Percentiles rank a stretch among this genome's conserved stretches.
Evolutionary conservation across 2,113 vertebrate species (phyloP).

Genomic region (Lophochroa leadbeateri): DNA sequence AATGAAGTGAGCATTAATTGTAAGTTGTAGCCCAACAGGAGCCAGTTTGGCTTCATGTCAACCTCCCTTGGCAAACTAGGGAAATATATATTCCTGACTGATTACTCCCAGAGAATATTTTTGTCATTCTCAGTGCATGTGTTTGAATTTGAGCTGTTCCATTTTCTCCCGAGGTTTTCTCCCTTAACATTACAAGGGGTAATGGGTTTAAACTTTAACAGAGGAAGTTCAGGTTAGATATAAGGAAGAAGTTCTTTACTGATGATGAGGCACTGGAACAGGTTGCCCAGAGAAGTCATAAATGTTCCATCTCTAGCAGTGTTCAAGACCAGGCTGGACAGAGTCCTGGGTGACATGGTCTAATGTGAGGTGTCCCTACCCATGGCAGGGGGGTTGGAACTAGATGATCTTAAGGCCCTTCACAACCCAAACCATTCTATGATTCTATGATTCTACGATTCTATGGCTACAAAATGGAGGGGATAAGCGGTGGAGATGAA

Average conservation of each 20-base stretch:
- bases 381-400: background rate
- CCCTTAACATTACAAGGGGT: background rate
- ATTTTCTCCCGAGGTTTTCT: background rate
- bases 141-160: constrained; percentile 43
- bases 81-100: constrained; percentile 65
- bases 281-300: background rate
- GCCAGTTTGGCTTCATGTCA: constrained; percentile 64
- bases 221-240: background rate
- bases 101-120: constrained; percentile 68
- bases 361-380: background rate
- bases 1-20: constrained; percentile 61
- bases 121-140: constrained; percentile 43
- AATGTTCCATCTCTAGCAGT: background rate
- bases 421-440: background rate
- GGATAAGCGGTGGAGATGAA: constrained; percentile 29
- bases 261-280: background rate
- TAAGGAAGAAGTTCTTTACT: background rate
- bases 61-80: constrained; percentile 40
- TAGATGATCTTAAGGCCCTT: background rate
- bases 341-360: background rate
- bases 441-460: background rate
- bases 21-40: constrained; percentile 53
- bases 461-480: background rate
- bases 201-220: background rate
- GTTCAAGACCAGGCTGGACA: background rate